Evolutionary conservation across 2,113 vertebrate genomes (phyloP), one percentile per base, ranked within the genome.

Genomic region (Cygnus atratus): DNA sequence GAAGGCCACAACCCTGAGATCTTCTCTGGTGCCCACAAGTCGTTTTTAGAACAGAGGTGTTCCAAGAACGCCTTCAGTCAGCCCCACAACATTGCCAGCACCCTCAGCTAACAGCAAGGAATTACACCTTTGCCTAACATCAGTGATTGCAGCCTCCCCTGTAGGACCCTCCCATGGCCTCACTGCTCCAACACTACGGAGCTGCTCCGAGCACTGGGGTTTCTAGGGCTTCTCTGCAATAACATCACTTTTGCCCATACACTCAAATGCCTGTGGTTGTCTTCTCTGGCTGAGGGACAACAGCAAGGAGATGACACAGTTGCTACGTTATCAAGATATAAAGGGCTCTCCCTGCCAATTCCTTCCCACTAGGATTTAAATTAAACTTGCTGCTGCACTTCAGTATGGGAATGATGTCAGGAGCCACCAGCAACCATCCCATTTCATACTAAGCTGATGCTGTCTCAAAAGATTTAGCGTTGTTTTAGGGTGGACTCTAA

Each of bases 181-280:
- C 29, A 0, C 0, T 10, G 4, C 4, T 13, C 24, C 67, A 21
- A 19, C 7, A 7, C 25, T 2, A 1, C 0, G 14, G 61, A 66
- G 77, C 52, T 43, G 29, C 8, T 39, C 54, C 8, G 35, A 62
- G 81, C 33, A 54, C 77, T 5, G 44, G 11, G 10, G 11, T 25
- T 79, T 79, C 66, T 25, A n/a, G 24, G 46, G 33, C 62, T 82
- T 41, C 74, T 52, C 62, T 59, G 25, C 16, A 77, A 5, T 11
- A 54, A 13, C 11, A 50, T 22, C 29, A 6, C 48, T 72, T 79
- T 29, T 24, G 11, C 68, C 35, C 11, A 3, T 9, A 13, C 17
- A 12, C 7, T 31, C 1, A 0, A 33, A 18, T 6, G 33, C 19
- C 70, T 39, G 26, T 33, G 43, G 17, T 41, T 18, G 24, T 62